These are phyloP conservation scores for Turnix velox DNA, from an alignment of 2,113 vertebrate species.

Conservation along the genomic window DNA sequence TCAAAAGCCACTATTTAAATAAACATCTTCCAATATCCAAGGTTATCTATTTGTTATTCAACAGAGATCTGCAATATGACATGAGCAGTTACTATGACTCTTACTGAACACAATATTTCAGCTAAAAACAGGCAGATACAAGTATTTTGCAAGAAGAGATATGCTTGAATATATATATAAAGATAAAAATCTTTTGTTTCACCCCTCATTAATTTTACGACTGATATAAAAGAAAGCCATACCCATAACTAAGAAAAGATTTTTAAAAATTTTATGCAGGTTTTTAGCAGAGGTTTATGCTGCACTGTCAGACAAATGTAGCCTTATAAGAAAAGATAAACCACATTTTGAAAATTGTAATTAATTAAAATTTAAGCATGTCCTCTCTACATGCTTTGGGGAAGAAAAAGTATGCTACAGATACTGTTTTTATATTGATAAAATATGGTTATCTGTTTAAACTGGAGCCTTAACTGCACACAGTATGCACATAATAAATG, in stretches of 20 bases:
- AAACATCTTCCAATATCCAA: not conserved
- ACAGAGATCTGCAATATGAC: not conserved
- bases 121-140: not conserved
- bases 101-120: not conserved
- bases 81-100: not conserved
- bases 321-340: not conserved
- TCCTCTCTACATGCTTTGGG: not conserved
- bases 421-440: not conserved
- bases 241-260: not conserved
- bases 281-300: not conserved
- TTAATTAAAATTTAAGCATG: not conserved
- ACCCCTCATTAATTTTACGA: not conserved
- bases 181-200: not conserved
- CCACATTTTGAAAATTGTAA: not conserved
- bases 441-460: not conserved
- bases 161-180: not conserved
- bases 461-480: not conserved
- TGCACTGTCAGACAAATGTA: not conserved
- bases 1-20: not conserved
- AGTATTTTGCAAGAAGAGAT: not conserved
- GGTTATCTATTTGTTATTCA: not conserved
- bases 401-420: not conserved
- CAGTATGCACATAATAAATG: not conserved
- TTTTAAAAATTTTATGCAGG: not conserved
- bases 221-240: not conserved